Base-by-base conservation (phyloP, 2,113 vertebrate species). In the Brachyhypopomus gauderio region DNA sequence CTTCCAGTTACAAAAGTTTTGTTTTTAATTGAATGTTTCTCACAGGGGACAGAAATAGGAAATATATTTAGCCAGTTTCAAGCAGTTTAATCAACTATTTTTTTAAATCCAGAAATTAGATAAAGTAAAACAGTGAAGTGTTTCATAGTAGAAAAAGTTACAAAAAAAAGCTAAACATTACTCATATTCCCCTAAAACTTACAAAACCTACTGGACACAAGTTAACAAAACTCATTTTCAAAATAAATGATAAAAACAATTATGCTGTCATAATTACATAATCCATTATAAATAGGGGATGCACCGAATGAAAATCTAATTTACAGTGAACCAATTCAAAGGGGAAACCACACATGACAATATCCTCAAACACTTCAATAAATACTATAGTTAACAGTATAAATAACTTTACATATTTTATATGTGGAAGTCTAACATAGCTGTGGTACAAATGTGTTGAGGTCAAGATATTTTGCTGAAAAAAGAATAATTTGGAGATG, bases 301-400 rank as follows among this genome's bases (percentile, higher is more conserved):
- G 60, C 36, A 30, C 25, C 62, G 72, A 78, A 72, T 58, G 27
- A 25, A 6, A 71, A 77, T 66, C 63, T 4, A 58, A 63, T 76
- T 58, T 66, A 79, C 84, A 85, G 36, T 67, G 3, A 64, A 77
- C 36, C 9, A 71, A 73, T 22, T 78, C 52, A 69, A 45, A 79
- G 30, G 58, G 20, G 58, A 55, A 67, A 48, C 59, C 41, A 79
- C 72, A 76, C 64, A 38, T 6, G 2, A 41, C 41, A 38, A 2
- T 63, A 48, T 66, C 55, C 66, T 71, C 90, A 92, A 95, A 94
- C 92, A 94, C 94, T 83, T 85, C 67, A 87, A 87, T 87, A 86
- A 87, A 85, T 86, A 87, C 76, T 86, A 78, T 90, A 87, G 87
- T 87, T 90, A 90, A 90, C 88, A 91, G 91, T 88, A 81, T 89